Percentiles rank a stretch among this genome's conserved stretches.
phyloP scores from a whole-genome alignment of 2,797 vertebrate species.

The Petrocephalus schoutedeni region DNA sequence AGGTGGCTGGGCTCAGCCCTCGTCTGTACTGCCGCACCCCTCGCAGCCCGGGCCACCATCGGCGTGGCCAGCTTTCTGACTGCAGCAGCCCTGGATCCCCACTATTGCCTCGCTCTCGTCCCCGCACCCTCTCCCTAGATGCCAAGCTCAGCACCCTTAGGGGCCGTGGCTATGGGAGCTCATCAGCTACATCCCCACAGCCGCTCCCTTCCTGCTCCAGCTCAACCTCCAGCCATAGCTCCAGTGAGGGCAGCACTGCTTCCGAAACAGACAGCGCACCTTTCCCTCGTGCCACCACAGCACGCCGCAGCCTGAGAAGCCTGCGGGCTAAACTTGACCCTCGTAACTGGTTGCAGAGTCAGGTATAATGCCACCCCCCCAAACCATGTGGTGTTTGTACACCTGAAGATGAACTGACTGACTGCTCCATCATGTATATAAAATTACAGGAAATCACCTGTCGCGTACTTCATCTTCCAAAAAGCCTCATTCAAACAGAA shows the following conservation, averaged over 20 bases:
- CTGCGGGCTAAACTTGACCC: slow-evolving; percentile 69
- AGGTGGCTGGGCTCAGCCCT: slow-evolving; percentile 45
- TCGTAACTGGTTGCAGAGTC: slow-evolving; percentile 79
- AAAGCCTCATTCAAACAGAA: neutral
- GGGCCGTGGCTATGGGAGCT: slow-evolving; percentile 51
- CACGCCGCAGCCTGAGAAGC: slow-evolving; percentile 63
- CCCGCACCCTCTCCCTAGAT: slow-evolving; percentile 83
- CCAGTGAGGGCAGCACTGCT: slow-evolving; percentile 69
- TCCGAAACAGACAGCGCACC: slow-evolving; percentile 57
- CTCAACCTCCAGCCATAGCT: slow-evolving; percentile 66
- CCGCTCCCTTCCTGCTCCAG: slow-evolving; percentile 40
- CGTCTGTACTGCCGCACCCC: slow-evolving; percentile 48
- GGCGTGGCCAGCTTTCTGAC: slow-evolving; percentile 56
- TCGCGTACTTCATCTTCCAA: neutral
- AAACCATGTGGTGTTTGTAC: neutral
- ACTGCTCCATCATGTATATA: neutral
- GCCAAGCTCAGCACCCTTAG: slow-evolving; percentile 72
- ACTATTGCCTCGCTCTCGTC: slow-evolving; percentile 57
- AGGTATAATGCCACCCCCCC: slow-evolving; percentile 63
- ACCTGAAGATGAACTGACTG: neutral
- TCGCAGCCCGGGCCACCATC: slow-evolving; percentile 43
- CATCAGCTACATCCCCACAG: neutral
- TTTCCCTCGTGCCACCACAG: slow-evolving; percentile 60
- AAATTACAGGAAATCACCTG: neutral
- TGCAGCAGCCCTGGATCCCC: slow-evolving; percentile 49